These are phyloP conservation scores for Cerastis leucographa DNA, from an alignment of 2,888 invertebrate genomes.

Conservation along the genomic window DNA sequence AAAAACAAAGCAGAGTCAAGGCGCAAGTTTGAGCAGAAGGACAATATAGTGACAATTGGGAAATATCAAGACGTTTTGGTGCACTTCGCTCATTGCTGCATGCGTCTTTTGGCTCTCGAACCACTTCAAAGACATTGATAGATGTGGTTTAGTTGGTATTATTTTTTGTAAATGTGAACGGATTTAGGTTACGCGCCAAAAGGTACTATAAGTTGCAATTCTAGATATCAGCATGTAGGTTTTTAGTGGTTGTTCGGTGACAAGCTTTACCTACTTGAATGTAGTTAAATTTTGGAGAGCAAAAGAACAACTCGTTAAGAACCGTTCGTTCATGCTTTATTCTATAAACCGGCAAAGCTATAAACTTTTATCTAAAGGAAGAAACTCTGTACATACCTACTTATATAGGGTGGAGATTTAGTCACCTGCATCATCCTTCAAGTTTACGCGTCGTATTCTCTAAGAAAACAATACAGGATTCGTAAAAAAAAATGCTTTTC, in stretches of 20 bases:
- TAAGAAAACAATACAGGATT: neutral
- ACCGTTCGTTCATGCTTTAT: neutral
- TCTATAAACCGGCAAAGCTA: neutral
- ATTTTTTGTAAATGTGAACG: neutral
- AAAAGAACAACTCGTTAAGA: neutral
- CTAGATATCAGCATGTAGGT: neutral
- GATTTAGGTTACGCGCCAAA: neutral
- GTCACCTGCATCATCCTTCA: neutral
- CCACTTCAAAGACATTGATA: neutral
- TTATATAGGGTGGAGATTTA: neutral
- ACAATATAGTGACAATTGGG: neutral
- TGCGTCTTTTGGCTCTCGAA: neutral
- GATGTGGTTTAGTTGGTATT: neutral
- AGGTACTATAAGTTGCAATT: neutral
- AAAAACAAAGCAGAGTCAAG: conserved; percentile 81
- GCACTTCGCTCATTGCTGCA: neutral
- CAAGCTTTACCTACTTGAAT: no score
- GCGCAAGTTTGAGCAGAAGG: conserved; percentile 40
- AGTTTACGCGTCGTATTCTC: neutral
- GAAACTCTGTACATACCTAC: neutral
- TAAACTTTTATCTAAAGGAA: neutral
- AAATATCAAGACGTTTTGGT: neutral
- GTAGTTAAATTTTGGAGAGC: neutral
- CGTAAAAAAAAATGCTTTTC: neutral
- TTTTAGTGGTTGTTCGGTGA: neutral